Evolutionary conservation across 2,113 vertebrate species (phyloP), one percentile per base, ranked within the genome.

Genomic region (Ifrita kowaldi): DNA sequence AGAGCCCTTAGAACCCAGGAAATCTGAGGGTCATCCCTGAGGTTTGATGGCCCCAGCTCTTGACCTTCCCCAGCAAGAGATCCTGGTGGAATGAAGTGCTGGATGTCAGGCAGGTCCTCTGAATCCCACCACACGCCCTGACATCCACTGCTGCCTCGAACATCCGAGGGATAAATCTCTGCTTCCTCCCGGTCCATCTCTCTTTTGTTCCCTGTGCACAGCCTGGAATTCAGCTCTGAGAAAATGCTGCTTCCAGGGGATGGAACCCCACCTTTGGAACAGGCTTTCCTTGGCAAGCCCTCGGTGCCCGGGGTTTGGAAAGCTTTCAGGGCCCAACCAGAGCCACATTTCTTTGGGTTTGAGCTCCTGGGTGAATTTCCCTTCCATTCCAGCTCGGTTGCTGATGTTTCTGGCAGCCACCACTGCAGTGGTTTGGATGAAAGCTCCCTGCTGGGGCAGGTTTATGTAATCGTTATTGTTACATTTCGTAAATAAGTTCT

Each of bases 321-420:
- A 89, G 35, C 41, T 89, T 84, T 74, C 3, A 4, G 80, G 87
- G 65, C 63, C 63, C 83, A 71, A 89, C 41, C 65, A 60, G 59
- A 86, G 77, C 62, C n/a, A 37, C 75, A 75, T 94, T 91, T 80
- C 62, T 84, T 86, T 82, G 90, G 52, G 52, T 87, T 90, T 84
- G 69, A 87, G 90, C 87, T 93, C 82, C 63, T 93, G 78, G 70
- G 79, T 82, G 70, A 94, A 64, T 65, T 95, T 86, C 32, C 63
- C 47, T 68, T 56, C 78, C 9, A 0, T 52, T 80, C 50, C 49
- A 94, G 70, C 85, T 91, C 0, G 0, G 71, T 87, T 70, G 63
- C 70, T 86, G 88, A 39, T 87, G 63, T 67, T 95, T 88, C 96
- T 97, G 94, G 94, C 91, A 95, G 74, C 21, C 42, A 62, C 59